phyloP scores from a whole-genome alignment of 1,140 invertebrate genomes.

The Aphelenchoides fujianensis region DNA sequence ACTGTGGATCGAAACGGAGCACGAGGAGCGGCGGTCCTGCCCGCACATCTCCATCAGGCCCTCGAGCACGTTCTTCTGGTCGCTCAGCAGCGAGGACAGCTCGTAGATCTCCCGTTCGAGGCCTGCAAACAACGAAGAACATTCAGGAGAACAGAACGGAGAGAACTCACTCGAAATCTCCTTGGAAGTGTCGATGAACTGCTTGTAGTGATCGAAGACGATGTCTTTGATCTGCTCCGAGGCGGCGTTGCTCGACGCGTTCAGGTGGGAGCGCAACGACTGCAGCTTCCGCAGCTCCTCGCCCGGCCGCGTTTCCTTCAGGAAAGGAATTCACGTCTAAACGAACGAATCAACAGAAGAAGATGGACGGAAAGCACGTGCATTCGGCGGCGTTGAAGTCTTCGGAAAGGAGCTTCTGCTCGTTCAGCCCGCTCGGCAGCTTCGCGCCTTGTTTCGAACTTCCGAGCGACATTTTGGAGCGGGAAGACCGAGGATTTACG shows the following conservation, averaged over 20 bases:
- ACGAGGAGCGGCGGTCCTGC: constrained; percentile 42
- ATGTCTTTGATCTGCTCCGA: constrained; percentile 58
- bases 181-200: constrained; percentile 61
- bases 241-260: constrained; percentile 41
- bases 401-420: constrained; percentile 15
- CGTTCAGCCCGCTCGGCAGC: constrained; percentile 9
- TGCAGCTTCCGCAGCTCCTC: constrained; percentile 51
- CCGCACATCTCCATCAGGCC: constrained; percentile 71
- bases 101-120: constrained; percentile 98
- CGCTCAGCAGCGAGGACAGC: constrained; percentile 86
- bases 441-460: neutral
- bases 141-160: neutral
- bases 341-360: constrained; percentile 16
- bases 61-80: constrained; percentile 81
- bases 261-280: constrained; percentile 44
- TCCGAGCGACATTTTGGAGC: neutral
- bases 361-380: constrained; percentile 13
- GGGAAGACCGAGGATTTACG: no score
- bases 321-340: constrained; percentile 49
- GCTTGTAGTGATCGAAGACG: constrained; percentile 60
- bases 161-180: constrained; percentile 57
- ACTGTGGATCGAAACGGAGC: constrained; percentile 69
- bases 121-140: constrained; percentile 67
- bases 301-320: constrained; percentile 38
- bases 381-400: constrained; percentile 49